These are phyloP conservation scores for Acanthurus lineatus DNA, from an alignment of 2,797 vertebrate species.

Conservation along the genomic window DNA sequence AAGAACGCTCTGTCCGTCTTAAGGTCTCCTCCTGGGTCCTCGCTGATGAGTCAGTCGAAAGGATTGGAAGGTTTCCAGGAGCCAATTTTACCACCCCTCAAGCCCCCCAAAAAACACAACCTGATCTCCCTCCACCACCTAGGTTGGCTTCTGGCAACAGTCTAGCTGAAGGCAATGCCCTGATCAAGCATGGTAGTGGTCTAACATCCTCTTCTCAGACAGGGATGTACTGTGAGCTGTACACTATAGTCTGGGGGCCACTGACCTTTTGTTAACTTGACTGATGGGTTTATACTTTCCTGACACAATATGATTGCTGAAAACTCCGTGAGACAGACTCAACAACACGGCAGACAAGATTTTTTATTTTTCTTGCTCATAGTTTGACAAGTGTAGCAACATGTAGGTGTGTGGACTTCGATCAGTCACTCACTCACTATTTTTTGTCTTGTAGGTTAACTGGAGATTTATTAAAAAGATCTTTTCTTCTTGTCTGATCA, in stretches of 20 bases:
- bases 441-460: slow-evolving; percentile 16
- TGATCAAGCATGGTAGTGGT: slow-evolving; percentile 69
- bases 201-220: slow-evolving; percentile 65
- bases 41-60: slow-evolving; percentile 70
- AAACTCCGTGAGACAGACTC: slow-evolving; percentile 45
- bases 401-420: slow-evolving; percentile 33
- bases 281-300: slow-evolving; percentile 64
- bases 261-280: slow-evolving; percentile 74
- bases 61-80: slow-evolving; percentile 69
- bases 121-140: slow-evolving; percentile 79
- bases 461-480: slow-evolving; percentile 9
- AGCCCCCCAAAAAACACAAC: slow-evolving; percentile 61
- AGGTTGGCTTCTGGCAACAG: slow-evolving; percentile 65
- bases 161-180: slow-evolving; percentile 79
- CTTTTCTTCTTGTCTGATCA: slow-evolving; percentile 21
- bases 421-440: slow-evolving; percentile 33
- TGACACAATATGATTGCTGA: slow-evolving; percentile 42
- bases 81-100: slow-evolving; percentile 73
- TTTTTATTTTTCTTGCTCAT: slow-evolving; percentile 14
- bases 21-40: slow-evolving; percentile 63
- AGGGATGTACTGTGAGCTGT: slow-evolving; percentile 52
- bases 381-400: slow-evolving; percentile 26
- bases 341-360: slow-evolving; percentile 10
- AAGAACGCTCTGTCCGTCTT: slow-evolving; percentile 58
- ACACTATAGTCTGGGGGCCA: slow-evolving; percentile 45